A percentile compares a stretch with the other conserved stretches of the same genome.
These are phyloP conservation scores for Drosophila kikkawai DNA, from an alignment of 1,140 invertebrate genomes.

Conservation along the genomic window DNA sequence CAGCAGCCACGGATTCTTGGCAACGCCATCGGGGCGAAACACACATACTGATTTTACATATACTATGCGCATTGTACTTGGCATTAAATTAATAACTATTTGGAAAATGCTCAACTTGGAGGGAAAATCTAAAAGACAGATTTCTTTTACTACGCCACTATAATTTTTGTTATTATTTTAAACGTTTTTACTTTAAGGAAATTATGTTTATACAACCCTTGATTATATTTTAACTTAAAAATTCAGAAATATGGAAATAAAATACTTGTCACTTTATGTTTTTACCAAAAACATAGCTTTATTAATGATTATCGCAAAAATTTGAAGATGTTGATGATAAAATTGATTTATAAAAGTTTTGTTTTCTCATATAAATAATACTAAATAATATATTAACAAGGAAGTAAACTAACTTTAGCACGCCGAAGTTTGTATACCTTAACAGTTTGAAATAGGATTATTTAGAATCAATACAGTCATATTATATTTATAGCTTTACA, in stretches of 20 bases:
- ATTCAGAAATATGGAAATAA: too few species aligned
- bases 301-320: not conserved
- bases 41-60: conserved; percentile 31
- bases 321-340: not conserved
- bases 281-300: too few species aligned
- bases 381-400: not conserved
- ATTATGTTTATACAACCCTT: not conserved
- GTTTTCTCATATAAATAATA: too few species aligned
- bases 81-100: conserved; percentile 20
- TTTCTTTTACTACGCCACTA: not conserved
- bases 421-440: too few species aligned
- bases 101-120: conserved; percentile 1
- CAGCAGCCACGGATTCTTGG: conserved; percentile 34
- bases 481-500: too few species aligned
- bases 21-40: conserved; percentile 24
- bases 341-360: not conserved
- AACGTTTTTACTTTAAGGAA: not conserved
- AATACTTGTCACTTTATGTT: too few species aligned
- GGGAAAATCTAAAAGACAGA: not conserved
- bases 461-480: too few species aligned
- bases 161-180: too few species aligned
- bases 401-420: too few species aligned
- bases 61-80: conserved; percentile 13
- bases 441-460: too few species aligned
- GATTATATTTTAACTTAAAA: not conserved